Base-by-base conservation (phyloP, 2,797 vertebrate genomes). In the Esox masquinongy region DNA sequence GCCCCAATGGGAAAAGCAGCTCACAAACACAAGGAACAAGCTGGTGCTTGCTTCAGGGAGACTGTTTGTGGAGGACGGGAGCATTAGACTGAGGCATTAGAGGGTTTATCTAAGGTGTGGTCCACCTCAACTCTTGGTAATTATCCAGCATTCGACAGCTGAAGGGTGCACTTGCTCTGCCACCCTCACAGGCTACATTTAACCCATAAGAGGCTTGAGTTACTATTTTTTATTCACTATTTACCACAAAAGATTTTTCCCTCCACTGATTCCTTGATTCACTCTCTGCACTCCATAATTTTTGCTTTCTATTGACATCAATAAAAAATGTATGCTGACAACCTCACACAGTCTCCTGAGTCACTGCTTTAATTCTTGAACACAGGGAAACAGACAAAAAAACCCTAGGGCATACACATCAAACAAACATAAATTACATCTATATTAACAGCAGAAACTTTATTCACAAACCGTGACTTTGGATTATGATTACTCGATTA, bases 91-190 rank as follows among this genome's bases (percentile, higher is more conserved):
- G 56, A 29, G 70, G 70, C 70, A 72, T 72, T 72, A 56, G 70
- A 29, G 49, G 70, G 50, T 72, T 72, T 72, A 72, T 53, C 70
- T 72, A 72, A 72, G 70, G 70, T 72, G 70, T 72, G 70, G 70
- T 72, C 70, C 50, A 71, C 69, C 47, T 71, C 26, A 50, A 72
- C 16, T 51, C 49, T 34, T 53, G 70, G 70, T 72, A 72, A 72
- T 72, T 24, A 56, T 31, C 50, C 70, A 72, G 70, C 16, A 72
- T 6, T 31, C 14, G 26, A 67, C 64, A 67, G 29, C 64, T 67
- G 31, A 31, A 29, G 64, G 64, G 29, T 17, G 31, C 29, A 16
- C 66, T n/a, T n/a, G 29, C 34, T n/a, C 66, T n/a, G 29, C 66
- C 34, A 19, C 17, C 66, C 29, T 39, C 17, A 34, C 29, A 61